A percentile compares a stretch with the other conserved stretches of the same genome.
Conservation (phyloP, 2,113 vertebrate species). For the rabbit (Oryctolagus cuniculus) region DNA sequence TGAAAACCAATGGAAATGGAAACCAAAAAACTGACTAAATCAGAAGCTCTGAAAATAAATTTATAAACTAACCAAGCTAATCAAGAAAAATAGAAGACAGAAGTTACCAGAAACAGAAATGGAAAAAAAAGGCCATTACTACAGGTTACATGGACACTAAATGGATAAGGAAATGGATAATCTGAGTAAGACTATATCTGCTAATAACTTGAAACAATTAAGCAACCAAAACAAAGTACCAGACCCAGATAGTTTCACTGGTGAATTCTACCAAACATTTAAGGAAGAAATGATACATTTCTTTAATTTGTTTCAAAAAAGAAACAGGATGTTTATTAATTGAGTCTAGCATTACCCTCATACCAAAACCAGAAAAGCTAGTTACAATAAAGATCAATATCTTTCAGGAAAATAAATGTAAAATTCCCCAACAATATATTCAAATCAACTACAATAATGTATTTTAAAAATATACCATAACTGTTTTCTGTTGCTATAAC, state of each 20-base stretch:
- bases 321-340: background rate
- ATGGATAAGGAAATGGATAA: background rate
- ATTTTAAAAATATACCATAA: background rate
- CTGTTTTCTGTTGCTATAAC: background rate
- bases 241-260: background rate
- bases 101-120: background rate
- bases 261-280: background rate
- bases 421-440: background rate
- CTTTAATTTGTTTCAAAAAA: background rate
- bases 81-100: slow-evolving; percentile 6
- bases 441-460: background rate
- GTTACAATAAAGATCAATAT: background rate
- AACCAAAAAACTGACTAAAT: background rate
- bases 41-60: background rate
- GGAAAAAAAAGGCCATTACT: background rate
- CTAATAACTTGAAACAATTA: background rate
- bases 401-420: background rate
- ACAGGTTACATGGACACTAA: background rate
- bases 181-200: background rate
- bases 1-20: background rate
- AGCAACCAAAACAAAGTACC: background rate
- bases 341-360: background rate
- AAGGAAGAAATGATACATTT: background rate
- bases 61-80: background rate
- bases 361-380: background rate